phyloP scores from a whole-genome alignment of 2,888 invertebrate species.

The Melanophora roralis region DNA sequence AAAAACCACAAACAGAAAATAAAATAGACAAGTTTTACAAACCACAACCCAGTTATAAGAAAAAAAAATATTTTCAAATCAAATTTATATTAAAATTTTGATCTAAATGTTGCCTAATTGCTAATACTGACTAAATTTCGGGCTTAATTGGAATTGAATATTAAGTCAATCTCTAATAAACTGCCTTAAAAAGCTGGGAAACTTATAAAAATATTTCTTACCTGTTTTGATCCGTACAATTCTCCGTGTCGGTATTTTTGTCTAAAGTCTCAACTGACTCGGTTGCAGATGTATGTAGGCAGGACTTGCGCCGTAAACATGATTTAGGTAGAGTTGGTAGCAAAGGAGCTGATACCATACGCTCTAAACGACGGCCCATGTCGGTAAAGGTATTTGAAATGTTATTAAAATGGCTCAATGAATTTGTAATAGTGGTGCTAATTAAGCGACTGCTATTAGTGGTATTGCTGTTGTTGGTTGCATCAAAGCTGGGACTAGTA shows the following conservation, averaged over 20 bases:
- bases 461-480: constrained; percentile 41
- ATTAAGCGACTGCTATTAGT: constrained; percentile 64
- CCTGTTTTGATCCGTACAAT: constrained; percentile 37
- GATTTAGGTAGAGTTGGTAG: constrained; percentile 78
- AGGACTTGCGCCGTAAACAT: constrained; percentile 77
- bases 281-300: constrained; percentile 67
- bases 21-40: no score
- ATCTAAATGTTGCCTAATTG: no score
- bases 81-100: no score
- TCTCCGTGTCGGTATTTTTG: constrained; percentile 44
- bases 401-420: constrained; percentile 52
- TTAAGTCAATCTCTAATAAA: no score
- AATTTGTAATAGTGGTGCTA: constrained; percentile 31
- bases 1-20: constrained; percentile 25
- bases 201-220: no score
- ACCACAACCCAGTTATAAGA: no score
- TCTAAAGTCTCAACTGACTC: constrained; percentile 32
- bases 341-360: constrained; percentile 71
- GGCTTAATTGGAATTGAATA: no score
- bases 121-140: no score
- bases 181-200: no score
- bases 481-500: constrained; percentile 53
- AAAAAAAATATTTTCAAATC: no score
- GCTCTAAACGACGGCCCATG: constrained; percentile 71
- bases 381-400: constrained; percentile 62